phyloP scores from a whole-genome alignment of 2,797 vertebrate species.

The Sus cebifrons region DNA sequence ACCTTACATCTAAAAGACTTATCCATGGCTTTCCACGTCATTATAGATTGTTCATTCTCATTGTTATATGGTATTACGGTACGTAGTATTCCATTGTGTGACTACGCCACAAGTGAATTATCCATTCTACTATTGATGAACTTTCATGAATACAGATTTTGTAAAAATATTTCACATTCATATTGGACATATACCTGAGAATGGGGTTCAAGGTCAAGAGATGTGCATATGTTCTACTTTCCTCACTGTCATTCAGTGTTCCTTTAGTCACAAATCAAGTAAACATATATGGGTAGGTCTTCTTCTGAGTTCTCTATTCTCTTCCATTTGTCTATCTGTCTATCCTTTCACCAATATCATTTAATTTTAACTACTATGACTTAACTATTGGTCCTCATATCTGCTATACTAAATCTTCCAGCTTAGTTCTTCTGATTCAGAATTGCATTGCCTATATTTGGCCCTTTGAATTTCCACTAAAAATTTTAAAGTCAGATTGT shows the following conservation, averaged over 20 bases:
- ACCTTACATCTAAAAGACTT: background rate
- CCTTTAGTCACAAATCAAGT: background rate
- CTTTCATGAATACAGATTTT: background rate
- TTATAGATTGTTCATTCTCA: background rate
- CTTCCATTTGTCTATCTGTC: background rate
- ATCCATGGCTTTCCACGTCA: background rate
- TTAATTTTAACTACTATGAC: background rate
- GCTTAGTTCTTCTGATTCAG: background rate
- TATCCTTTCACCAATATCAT: background rate
- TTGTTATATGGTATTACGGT: background rate
- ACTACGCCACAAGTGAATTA: background rate
- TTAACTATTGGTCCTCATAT: background rate
- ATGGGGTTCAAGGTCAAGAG: background rate
- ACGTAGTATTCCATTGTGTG: background rate
- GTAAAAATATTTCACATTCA: background rate
- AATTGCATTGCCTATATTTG: background rate
- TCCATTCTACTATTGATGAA: background rate
- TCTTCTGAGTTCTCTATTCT: background rate
- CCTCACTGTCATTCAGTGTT: background rate
- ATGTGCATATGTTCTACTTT: background rate
- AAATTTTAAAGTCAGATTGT: background rate
- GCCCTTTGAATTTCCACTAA: background rate
- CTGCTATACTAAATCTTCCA: background rate
- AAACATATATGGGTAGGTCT: background rate
- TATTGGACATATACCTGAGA: background rate